Evolutionary conservation across 1,140 invertebrate species (phyloP), one percentile per base, ranked within the genome.

Genomic region (Dinothrombium tinctorium): DNA sequence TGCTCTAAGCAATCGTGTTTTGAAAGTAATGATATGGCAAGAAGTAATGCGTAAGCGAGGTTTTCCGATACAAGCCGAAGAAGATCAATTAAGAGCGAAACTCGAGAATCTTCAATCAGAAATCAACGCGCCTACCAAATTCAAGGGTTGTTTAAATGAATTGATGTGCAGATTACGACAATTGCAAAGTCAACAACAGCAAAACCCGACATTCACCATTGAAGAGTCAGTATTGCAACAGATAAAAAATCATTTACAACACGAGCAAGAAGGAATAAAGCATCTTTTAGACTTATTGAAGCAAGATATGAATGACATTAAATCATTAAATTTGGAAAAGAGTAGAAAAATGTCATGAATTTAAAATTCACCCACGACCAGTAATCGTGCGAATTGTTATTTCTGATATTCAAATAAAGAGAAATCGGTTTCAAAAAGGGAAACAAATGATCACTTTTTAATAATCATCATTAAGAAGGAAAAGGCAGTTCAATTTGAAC

Each of bases 81-180:
- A 94, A 59, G 86, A 92, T 62, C 67, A 73, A 12, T 56, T 87
- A 14, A 66, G 78, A 33, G 75, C 75, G 14, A 72, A 77, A 50
- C 64, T 92, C 9, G 81, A 90, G 60, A 69, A 73, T 35, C 69
- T 90, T 55, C 73, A 82, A 38, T 67, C 73, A 0, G 76, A 87
- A 53, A 67, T 94, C 2, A 78, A 79, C 47, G 74, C 80, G 9
- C 84, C 84, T 9, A 86, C 81, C 37, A 78, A 89, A 52, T 87
- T 83, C 50, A 86, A 86, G 61, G 77, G 79, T 28, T 71, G 80
- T 46, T 66, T 92, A 22, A 86, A 81, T 54, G 84, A 90, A 62
- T 61, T 92, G 46, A 65, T 87, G 42, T 81, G 81, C 17, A 78
- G 82, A 44, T 72, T 86, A 47, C 62, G 79, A 47, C 44, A 48